Percentiles rank a stretch among this genome's conserved stretches.
Evolutionary conservation across 2,113 vertebrate genomes (phyloP).

Genomic region (Tenrec ecaudatus): DNA sequence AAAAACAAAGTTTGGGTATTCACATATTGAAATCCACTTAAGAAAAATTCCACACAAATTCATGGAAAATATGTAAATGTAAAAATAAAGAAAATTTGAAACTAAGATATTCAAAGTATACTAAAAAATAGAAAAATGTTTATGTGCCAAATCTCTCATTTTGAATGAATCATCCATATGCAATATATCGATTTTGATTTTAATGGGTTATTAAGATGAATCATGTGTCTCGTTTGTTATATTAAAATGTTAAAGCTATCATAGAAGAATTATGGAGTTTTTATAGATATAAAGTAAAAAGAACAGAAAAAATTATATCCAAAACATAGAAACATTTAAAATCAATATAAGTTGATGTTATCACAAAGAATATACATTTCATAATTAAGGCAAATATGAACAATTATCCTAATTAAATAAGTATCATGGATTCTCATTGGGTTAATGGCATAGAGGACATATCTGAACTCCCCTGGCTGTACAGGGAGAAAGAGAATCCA

Average conservation of each 20-base stretch:
- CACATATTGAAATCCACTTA: too few relatives aligned
- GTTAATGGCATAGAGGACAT: too few relatives aligned
- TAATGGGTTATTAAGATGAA: too few relatives aligned
- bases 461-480: too few relatives aligned
- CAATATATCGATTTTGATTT: neutral
- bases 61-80: neutral
- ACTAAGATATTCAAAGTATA: neutral
- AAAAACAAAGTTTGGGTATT: too few relatives aligned
- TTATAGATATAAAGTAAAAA: neutral
- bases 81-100: constrained; percentile 13
- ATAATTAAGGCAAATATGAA: neutral
- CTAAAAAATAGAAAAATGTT: constrained; percentile 4
- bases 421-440: neutral
- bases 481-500: too few relatives aligned
- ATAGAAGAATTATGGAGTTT: neutral
- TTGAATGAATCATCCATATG: neutral
- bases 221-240: neutral
- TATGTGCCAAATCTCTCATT: neutral
- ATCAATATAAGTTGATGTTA: neutral
- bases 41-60: neutral
- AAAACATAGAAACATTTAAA: neutral
- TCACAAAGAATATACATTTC: neutral
- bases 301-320: neutral
- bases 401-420: neutral
- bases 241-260: neutral